Base-by-base conservation (phyloP, 2,113 vertebrate genomes). In the Axis porcinus region DNA sequence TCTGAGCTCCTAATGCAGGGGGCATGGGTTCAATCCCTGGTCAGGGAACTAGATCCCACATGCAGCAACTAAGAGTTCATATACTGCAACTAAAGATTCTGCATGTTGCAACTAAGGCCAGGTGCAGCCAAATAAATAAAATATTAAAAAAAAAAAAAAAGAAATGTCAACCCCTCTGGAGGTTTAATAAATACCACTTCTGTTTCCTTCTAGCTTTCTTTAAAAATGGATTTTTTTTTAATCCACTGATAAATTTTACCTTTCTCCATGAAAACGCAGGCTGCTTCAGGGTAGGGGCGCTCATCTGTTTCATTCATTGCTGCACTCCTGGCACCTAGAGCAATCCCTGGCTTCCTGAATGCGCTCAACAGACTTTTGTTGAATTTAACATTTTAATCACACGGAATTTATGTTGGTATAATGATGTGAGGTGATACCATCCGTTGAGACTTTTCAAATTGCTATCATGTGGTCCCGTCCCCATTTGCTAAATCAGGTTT, bases 131-230 rank as follows among this genome's bases (percentile, higher is more conserved):
- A n/a, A n/a, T n/a, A n/a, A n/a, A n/a, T n/a, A n/a, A n/a, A n/a
- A n/a, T n/a, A n/a, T n/a, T n/a, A n/a, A n/a, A n/a, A n/a, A n/a
- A n/a, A n/a, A n/a, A n/a, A n/a, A n/a, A n/a, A n/a, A n/a, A 94
- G 93, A 91, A 78, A 97, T 91, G 94, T 79, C 86, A 95, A 36
- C 70, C 57, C 74, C 76, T 93, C 82, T n/a, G 91, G 70, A 88
- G 36, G 45, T 70, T 94, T 97, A 91, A 95, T 91, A 95, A 87
- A 82, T 33, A 94, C 36, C 40, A 78, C 67, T 94, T 95, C 60
- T 91, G 82, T 89, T 94, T 96, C 52, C 74, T 91, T 92, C 33
- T 55, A 79, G 87, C n/a, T 89, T 93, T 86, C 62, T 64, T 47
- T n/a, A 58, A 90, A 83, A 60, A 17, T 1, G 30, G 28, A 55